Evolutionary conservation across 2,797 vertebrate genomes (phyloP).

Genomic region (Semaprochilodus insignis): DNA sequence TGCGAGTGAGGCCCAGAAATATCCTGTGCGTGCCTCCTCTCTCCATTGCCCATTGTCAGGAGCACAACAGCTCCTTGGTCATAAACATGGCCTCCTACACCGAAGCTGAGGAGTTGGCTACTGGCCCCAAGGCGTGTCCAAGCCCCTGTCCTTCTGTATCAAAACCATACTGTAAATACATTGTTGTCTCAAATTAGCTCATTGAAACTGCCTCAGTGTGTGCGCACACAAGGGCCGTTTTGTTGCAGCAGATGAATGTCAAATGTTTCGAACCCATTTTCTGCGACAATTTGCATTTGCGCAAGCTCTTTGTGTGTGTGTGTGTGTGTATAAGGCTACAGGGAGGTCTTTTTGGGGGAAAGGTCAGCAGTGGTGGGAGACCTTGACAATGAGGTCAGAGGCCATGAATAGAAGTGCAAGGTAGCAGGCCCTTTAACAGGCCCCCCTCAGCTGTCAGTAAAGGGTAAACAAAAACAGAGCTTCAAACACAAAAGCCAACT

Average conservation of each 20-base stretch:
- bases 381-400: conserved; percentile 44
- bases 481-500: conserved; percentile 30
- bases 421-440: conserved; percentile 38
- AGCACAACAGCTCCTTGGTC: conserved; percentile 61
- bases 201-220: conserved; percentile 48
- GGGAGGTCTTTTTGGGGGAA: conserved; percentile 47
- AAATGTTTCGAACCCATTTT: conserved; percentile 34
- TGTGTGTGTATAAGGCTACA: conserved; percentile 36
- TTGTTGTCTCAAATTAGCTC: conserved; percentile 67
- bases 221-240: conserved; percentile 42
- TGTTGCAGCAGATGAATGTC: conserved; percentile 45
- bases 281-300: conserved; percentile 38
- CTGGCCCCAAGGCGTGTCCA: conserved; percentile 54
- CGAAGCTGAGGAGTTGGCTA: conserved; percentile 28
- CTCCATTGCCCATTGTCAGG: conserved; percentile 57
- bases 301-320: conserved; percentile 35
- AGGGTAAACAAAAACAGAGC: conserved; percentile 39
- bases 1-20: conserved; percentile 48
- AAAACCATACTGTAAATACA: conserved; percentile 82
- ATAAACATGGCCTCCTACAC: conserved; percentile 55
- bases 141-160: conserved; percentile 68
- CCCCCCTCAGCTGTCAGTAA: conserved; percentile 49
- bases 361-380: conserved; percentile 41
- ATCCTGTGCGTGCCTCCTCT: conserved; percentile 36
- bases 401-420: conserved; percentile 50